phyloP scores from a whole-genome alignment of 2,888 invertebrate genomes.

The Rapana venosa region DNA sequence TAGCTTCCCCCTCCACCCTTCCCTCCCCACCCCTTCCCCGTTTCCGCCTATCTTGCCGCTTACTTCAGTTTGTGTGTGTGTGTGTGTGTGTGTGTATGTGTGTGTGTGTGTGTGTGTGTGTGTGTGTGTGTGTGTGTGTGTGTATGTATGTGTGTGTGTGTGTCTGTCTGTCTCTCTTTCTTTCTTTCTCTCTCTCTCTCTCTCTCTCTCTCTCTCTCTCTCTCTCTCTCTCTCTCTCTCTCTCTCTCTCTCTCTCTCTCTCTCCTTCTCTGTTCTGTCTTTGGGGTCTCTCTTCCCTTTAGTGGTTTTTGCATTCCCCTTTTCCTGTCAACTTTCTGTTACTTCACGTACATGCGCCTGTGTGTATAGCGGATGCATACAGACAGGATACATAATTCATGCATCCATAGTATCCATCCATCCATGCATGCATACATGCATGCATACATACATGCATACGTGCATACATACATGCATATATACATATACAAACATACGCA shows the following conservation, averaged over 20 bases:
- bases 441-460: neutral
- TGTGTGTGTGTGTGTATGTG: too few relatives aligned
- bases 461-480: neutral
- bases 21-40: too few relatives aligned
- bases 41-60: too few relatives aligned
- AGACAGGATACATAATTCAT: neutral
- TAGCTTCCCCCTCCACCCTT: too few relatives aligned
- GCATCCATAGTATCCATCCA: neutral
- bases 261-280: too few relatives aligned
- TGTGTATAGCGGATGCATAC: neutral
- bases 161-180: neutral
- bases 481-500: neutral
- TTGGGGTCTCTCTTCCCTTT: too few relatives aligned
- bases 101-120: neutral
- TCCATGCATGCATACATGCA: neutral
- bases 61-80: neutral
- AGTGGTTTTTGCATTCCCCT: too few relatives aligned
- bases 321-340: too few relatives aligned
- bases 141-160: slow-evolving; percentile 25
- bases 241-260: too few relatives aligned
- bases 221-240: too few relatives aligned
- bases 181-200: too few relatives aligned
- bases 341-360: neutral
- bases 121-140: slow-evolving; percentile 17
- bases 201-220: too few relatives aligned